phyloP scores from a whole-genome alignment of 2,113 vertebrate genomes.

The Morone chrysops region DNA sequence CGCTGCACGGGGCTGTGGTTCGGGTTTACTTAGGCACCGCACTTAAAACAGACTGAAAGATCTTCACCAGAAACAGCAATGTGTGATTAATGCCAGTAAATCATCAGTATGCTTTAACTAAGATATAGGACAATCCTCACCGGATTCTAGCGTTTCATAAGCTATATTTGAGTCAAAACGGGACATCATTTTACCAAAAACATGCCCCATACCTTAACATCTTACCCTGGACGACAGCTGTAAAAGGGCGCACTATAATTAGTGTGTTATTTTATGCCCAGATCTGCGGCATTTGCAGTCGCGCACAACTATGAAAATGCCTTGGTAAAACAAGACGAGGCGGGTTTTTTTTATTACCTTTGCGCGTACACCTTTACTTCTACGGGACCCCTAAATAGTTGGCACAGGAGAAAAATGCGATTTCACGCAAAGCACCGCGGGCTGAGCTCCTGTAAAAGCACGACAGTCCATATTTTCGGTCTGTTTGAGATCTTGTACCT shows the following conservation, averaged over 20 bases:
- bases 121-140: background rate
- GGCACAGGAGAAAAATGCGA: slow-evolving; percentile 32
- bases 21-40: slow-evolving; percentile 3
- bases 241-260: slow-evolving; percentile 19
- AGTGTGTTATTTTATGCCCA: background rate
- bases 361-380: slow-evolving; percentile 62
- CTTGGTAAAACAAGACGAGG: background rate
- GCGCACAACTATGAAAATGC: slow-evolving; percentile 8
- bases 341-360: slow-evolving; percentile 31
- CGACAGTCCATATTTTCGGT: slow-evolving; percentile 39
- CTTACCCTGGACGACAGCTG: slow-evolving; percentile 24
- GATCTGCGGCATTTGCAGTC: slow-evolving; percentile 10
- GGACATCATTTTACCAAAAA: slow-evolving; percentile 42
- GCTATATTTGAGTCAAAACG: slow-evolving; percentile 1
- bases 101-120: background rate
- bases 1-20: background rate
- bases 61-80: slow-evolving; percentile 11
- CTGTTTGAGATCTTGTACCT: slow-evolving; percentile 35
- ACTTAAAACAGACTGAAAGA: slow-evolving; percentile 31
- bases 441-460: slow-evolving; percentile 18
- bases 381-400: slow-evolving; percentile 73
- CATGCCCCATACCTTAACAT: slow-evolving; percentile 44
- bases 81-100: background rate
- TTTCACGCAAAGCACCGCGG: slow-evolving; percentile 35
- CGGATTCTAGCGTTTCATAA: background rate